phyloP scores from a whole-genome alignment of 2,797 vertebrate species.

The Malurus leucopterus region DNA sequence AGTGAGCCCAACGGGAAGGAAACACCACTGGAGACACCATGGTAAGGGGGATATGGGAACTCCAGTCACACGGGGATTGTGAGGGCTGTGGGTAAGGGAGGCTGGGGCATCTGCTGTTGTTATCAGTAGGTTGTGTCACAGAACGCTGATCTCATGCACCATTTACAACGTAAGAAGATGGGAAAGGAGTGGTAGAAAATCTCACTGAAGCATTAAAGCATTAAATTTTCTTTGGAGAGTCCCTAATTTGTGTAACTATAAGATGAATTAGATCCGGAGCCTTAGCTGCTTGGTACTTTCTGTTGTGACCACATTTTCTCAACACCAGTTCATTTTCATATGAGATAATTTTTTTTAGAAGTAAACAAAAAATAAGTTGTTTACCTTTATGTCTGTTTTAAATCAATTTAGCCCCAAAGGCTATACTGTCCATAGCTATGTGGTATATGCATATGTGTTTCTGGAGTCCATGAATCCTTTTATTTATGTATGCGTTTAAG shows the following conservation, averaged over 20 bases:
- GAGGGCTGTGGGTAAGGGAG: background rate
- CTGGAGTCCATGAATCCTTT: background rate
- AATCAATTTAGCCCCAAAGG: background rate
- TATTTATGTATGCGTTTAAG: accelerated
- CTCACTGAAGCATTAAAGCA: background rate
- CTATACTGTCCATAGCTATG: background rate
- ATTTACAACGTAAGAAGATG: accelerated
- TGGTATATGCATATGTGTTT: background rate
- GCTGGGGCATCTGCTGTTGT: background rate
- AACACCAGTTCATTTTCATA: background rate
- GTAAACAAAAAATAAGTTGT: background rate
- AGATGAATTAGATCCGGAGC: background rate
- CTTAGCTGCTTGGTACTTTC: background rate
- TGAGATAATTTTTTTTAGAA: background rate
- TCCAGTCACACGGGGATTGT: accelerated
- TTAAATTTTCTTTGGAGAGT: background rate
- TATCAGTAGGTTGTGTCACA: background rate
- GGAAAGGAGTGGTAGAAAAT: background rate
- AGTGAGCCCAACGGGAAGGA: background rate
- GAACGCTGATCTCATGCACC: background rate
- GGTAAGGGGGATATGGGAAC: constrained; percentile 30
- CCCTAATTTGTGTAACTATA: background rate
- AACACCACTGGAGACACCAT: constrained; percentile 6
- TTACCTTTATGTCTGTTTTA: background rate
- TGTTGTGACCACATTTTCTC: background rate